Base-by-base conservation (phyloP, 2,888 invertebrate species). In the Callosobruchus maculatus region DNA sequence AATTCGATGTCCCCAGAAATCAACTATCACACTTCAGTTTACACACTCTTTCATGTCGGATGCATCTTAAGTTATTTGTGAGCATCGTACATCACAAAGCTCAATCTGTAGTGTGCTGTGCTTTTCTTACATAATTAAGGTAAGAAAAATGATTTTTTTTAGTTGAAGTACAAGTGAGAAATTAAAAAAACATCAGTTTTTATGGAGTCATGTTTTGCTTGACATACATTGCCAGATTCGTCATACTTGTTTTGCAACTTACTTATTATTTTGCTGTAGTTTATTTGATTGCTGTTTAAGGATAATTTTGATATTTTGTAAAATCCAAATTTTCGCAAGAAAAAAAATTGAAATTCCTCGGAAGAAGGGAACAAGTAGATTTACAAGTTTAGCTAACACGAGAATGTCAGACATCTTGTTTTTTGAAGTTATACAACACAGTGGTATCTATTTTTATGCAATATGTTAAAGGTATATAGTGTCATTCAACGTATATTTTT, bases 391-490 rank as follows among this genome's bases (percentile, higher is more conserved):
- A 75, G 77, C 74, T 80, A 82, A 83, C 81, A 83, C 79, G 81
- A 76, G 72, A 81, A 49, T 7, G 49, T 80, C 82, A 77, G 81
- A 85, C 85, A 86, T 86, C 84, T 86, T 86, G 86, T 86, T 86
- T 86, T 67, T 86, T 85, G 85, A 83, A 82, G 84, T 86, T 86
- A 86, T 85, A 84, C 85, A 86, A 86, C 83, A 83, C 80, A 49
- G 49, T 49, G 80, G 83, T 82, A 81, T 84, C 86, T 87, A 87
- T 87, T 87, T 87, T 86, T 86, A 84, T 77, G 78, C 80, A 68
- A 68, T 68, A 68, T 68, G 68, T 68, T 21, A 21, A 21, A 81
- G 80, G 81, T 80, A 81, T 83, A 79, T 80, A 82, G 81, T 85
- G 81, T 82, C 82, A 83, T 81, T 83, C 81, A 21, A 68, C 1